These are phyloP conservation scores for Rhamnusium bicolor DNA, from an alignment of 2,888 invertebrate genomes.

Conservation along the genomic window DNA sequence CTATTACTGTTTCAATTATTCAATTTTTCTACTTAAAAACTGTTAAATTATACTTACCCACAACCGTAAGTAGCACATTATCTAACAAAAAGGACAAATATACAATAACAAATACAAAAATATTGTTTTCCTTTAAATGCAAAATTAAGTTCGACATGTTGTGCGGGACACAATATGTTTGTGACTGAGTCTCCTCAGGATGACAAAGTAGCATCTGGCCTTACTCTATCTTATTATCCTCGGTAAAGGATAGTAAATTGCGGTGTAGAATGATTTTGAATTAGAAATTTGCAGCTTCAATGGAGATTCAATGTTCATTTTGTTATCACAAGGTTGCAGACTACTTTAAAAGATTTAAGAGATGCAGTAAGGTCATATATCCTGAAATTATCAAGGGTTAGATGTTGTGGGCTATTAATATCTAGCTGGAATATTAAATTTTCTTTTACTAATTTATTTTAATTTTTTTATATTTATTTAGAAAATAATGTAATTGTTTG, in stretches of 20 bases:
- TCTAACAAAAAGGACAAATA: conserved; percentile 87
- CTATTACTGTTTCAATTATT: too few species aligned
- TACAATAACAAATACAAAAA: conserved; percentile 74
- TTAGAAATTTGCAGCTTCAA: conserved; percentile 55
- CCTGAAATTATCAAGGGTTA: too few species aligned
- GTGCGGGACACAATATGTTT: conserved; percentile 23
- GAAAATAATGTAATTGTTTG: too few species aligned
- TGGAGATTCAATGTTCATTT: conserved; percentile 52
- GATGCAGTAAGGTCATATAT: not conserved
- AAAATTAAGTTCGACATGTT: conserved; percentile 39
- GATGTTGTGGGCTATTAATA: too few species aligned
- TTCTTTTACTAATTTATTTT: too few species aligned
- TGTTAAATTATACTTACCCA: conserved; percentile 78
- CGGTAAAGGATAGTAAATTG: conserved; percentile 48
- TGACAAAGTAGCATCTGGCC: conserved; percentile 53
- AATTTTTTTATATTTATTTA: too few species aligned
- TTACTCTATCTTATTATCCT: conserved; percentile 49
- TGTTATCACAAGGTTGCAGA: conserved; percentile 52
- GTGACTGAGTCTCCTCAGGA: conserved; percentile 41
- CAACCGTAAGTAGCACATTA: conserved; percentile 89
- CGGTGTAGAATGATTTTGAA: conserved; percentile 46
- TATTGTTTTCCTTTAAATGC: conserved; percentile 53
- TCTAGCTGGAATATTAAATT: too few species aligned
- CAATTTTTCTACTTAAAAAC: not conserved
- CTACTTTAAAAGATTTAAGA: conserved; percentile 6